Evolutionary conservation across 2,113 vertebrate species (phyloP), one percentile per base, ranked within the genome.

Genomic region (Pterocles burchelli): DNA sequence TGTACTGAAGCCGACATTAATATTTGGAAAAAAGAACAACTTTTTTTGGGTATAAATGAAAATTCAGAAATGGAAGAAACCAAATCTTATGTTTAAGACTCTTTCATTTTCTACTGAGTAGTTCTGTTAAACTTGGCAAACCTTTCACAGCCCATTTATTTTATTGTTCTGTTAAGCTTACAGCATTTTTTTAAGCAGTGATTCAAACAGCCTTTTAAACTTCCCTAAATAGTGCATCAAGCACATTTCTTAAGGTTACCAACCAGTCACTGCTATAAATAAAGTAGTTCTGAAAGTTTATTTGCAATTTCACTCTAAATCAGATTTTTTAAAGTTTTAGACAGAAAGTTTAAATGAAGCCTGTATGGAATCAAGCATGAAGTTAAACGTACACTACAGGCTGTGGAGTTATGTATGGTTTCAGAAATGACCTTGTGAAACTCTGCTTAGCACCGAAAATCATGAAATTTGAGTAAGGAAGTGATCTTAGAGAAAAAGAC

Each of bases 121-220:
- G 17, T 79, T 90, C 80, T 83, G 48, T 88, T 93, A 73, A 70
- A 79, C 13, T 13, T 24, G 48, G 54, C 1, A 5, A 83, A 92
- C 33, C 21, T 72, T 92, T 88, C 82, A 88, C 61, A 86, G 66
- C 18, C 46, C 75, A 78, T 91, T 90, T 91, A 48, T 93, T 93
- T 94, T 66, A 93, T 89, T 82, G 70, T 85, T 91, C 70, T 66
- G 59, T 81, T 82, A 93, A 82, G 62, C 81, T 89, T 61, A 45
- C 6, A 54, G 62, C 49, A 19, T 77, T 88, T 89, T 85, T 85
- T 66, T 25, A 5, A 48, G 41, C 52, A 51, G 66, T 24, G 88
- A 72, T 41, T 91, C 45, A 51, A 88, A 57, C 16, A 88, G 62
- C 31, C 54, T 81, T 87, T 88, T 89, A 76, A 88, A 87, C n/a